Base-by-base conservation (phyloP, 1,140 invertebrate genomes). In the Penaeus indicus region DNA sequence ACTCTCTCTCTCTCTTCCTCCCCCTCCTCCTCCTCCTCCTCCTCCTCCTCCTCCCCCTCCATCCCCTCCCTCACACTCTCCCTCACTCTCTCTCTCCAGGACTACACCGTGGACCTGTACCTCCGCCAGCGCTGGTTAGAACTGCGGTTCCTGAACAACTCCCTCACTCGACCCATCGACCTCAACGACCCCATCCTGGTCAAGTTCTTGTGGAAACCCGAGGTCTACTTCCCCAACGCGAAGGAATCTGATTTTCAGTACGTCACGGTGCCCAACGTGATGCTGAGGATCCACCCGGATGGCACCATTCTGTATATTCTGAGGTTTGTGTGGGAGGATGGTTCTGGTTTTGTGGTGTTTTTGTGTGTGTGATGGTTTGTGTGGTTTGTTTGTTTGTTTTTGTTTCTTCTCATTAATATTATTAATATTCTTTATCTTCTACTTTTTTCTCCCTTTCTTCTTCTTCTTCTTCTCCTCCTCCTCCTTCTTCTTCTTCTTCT, bases 201-300 rank as follows among this genome's bases (percentile, higher is more conserved):
- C 1, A 93, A 94, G 89, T 92, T 93, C 69, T 94, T 96, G 82
- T 95, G 95, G 95, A 94, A 95, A 81, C 95, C 95, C 0, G 95
- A 54, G 54, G 54, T 54, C 0, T 54, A 54, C 54, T 54, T 54
- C 54, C 54, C 54, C 54, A 54, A 54, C 92, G 95, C 95, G 27
- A 96, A 95, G 92, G 93, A 94, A 89, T 95, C 94, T 0, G 94
- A 94, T 90, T 95, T 95, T 91, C 95, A 95, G 91, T 94, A 94
- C 90, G 95, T 95, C 25, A 95, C 94, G 0, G 95, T 96, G 22
- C 95, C 95, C 13, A 96, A 96, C 91, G 95, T 95, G 63, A 92
- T 96, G 7, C 94, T 96, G 90, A 92, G 95, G 81, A 94, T 96
- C 27, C 94, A 94, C 90, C 93, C 93, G 11, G 93, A 94, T 88